phyloP scores from a whole-genome alignment of 1,140 invertebrate genomes.

The Procambarus clarkii region DNA sequence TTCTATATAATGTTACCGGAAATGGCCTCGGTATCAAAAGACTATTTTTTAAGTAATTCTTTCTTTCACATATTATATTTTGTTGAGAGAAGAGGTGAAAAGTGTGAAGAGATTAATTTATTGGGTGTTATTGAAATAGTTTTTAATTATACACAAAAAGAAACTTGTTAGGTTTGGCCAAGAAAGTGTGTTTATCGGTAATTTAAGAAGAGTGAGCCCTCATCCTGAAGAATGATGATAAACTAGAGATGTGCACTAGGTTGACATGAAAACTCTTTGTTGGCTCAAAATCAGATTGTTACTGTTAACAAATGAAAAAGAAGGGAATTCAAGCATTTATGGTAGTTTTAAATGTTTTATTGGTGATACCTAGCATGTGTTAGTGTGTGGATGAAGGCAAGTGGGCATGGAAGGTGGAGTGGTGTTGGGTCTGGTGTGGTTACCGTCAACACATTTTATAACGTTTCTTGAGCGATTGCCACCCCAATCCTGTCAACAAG shows the following conservation, averaged over 20 bases:
- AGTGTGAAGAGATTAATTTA: constrained; percentile 7
- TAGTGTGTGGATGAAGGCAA: too few relatives aligned
- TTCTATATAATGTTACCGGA: background rate
- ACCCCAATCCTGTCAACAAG: background rate
- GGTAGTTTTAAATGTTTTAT: too few relatives aligned
- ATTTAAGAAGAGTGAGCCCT: too few relatives aligned
- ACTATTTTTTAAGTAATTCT: background rate
- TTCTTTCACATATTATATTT: background rate
- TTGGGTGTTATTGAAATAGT: background rate
- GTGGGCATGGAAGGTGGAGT: background rate
- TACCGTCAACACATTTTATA: background rate
- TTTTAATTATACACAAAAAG: background rate
- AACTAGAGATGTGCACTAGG: too few relatives aligned
- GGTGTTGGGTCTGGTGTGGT: background rate
- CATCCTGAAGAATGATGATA: too few relatives aligned
- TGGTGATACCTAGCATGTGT: too few relatives aligned
- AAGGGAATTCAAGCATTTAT: too few relatives aligned
- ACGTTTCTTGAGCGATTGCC: background rate
- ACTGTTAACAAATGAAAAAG: too few relatives aligned
- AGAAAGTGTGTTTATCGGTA: too few relatives aligned
- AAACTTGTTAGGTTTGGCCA: too few relatives aligned
- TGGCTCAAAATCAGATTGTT: too few relatives aligned
- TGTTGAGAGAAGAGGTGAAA: background rate
- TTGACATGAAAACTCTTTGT: too few relatives aligned
- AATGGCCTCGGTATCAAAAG: background rate